Conservation (phyloP, 2,113 vertebrate species). For the Chelonoidis abingdonii region DNA sequence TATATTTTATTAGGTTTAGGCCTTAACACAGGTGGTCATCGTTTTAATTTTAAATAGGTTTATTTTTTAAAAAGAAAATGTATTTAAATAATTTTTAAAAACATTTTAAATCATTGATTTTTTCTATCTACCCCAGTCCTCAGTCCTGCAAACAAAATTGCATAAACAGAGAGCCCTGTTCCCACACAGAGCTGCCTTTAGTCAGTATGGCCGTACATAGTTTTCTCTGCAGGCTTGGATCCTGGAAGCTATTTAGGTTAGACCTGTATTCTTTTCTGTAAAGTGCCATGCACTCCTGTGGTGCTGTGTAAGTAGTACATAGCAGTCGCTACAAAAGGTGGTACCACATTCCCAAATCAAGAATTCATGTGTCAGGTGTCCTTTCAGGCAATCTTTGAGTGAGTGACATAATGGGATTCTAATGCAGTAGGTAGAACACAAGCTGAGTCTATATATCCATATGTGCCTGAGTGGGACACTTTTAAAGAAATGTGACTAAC, state of each 20-base stretch:
- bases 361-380: not conserved
- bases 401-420: not conserved
- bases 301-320: not conserved
- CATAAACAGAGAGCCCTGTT: not conserved
- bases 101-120: not conserved
- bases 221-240: not conserved
- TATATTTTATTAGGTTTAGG: not conserved
- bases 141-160: fast-evolving
- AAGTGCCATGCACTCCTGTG: not conserved
- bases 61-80: not conserved
- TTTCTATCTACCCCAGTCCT: not conserved
- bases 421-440: not conserved
- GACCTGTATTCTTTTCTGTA: not conserved
- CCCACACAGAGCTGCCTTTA: fast-evolving
- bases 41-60: not conserved
- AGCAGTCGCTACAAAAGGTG: not conserved
- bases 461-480: not conserved
- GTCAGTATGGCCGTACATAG: not conserved
- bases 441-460: not conserved
- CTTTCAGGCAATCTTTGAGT: not conserved
- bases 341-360: not conserved
- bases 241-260: not conserved
- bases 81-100: not conserved
- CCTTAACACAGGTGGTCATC: not conserved
- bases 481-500: not conserved